Evolutionary conservation across 2,888 invertebrate species (phyloP).

Genomic region (Aporophyla nigra): DNA sequence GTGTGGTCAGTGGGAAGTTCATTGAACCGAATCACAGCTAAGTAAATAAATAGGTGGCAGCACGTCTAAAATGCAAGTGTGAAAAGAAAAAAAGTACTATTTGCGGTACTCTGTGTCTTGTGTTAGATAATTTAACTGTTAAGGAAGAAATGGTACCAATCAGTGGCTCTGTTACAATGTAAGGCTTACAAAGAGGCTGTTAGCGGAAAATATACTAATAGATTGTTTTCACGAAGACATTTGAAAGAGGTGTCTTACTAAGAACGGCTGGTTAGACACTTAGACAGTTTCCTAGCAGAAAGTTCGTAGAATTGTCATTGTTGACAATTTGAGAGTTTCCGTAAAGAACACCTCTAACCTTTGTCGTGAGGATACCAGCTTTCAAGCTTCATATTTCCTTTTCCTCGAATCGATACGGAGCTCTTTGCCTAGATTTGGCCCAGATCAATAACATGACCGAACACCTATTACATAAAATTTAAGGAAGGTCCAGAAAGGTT

Average conservation of each 20-base stretch:
- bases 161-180: conserved; percentile 40
- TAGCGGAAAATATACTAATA: conserved; percentile 31
- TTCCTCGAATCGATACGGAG: background rate
- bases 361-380: background rate
- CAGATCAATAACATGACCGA: background rate
- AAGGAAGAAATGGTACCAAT: conserved; percentile 52
- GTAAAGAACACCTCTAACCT: background rate
- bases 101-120: conserved; percentile 72
- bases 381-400: conserved; percentile 15
- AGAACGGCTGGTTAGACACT: conserved; percentile 9
- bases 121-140: conserved; percentile 74
- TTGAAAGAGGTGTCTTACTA: conserved; percentile 28
- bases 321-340: conserved; percentile 27
- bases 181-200: conserved; percentile 35
- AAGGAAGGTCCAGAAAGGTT: too few relatives aligned
- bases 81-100: conserved; percentile 70
- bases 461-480: background rate
- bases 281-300: background rate
- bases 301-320: conserved; percentile 21
- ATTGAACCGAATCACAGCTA: conserved; percentile 81
- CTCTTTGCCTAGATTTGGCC: background rate
- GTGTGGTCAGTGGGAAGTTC: conserved; percentile 74
- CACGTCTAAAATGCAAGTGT: conserved; percentile 76
- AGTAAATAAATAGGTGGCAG: conserved; percentile 85
- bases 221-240: conserved; percentile 21